A percentile compares a stretch with the other conserved stretches of the same genome.
These are phyloP conservation scores for Dryobates pubescens DNA, from an alignment of 2,797 vertebrate species.

Conservation along the genomic window DNA sequence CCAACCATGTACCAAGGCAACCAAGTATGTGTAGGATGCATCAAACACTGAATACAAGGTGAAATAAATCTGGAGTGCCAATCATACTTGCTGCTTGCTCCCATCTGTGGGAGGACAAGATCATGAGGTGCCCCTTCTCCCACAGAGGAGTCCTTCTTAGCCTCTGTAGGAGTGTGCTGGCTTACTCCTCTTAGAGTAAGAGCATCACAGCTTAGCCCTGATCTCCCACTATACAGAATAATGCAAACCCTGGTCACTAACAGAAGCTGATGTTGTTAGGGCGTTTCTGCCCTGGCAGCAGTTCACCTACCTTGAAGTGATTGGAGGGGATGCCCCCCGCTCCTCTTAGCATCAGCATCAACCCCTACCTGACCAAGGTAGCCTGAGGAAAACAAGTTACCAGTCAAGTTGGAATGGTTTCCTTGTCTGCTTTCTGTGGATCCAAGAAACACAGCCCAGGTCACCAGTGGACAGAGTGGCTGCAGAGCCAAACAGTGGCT, in stretches of 20 bases:
- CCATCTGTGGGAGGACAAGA: neutral
- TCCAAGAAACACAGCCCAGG: neutral
- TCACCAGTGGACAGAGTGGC: neutral
- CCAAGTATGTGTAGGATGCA: neutral
- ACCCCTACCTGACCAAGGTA: neutral
- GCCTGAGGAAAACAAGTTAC: neutral
- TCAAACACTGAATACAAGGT: neutral
- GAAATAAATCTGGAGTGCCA: neutral
- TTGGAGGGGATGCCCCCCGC: neutral
- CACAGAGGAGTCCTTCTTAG: neutral
- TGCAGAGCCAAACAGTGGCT: neutral
- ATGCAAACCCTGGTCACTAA: neutral
- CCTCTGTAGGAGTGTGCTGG: rapidly evolving
- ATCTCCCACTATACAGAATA: neutral
- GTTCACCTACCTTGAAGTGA: neutral
- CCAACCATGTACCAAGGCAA: neutral
- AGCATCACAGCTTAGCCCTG: neutral
- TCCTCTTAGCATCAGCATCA: neutral
- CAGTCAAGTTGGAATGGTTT: neutral
- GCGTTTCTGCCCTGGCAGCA: neutral
- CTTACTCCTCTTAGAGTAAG: neutral
- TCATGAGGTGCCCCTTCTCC: neutral
- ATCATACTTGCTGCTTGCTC: neutral
- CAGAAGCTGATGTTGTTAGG: neutral
- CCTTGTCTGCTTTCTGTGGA: neutral